Base-by-base conservation (phyloP, 2,113 vertebrate species). In the Origma solitaria region DNA sequence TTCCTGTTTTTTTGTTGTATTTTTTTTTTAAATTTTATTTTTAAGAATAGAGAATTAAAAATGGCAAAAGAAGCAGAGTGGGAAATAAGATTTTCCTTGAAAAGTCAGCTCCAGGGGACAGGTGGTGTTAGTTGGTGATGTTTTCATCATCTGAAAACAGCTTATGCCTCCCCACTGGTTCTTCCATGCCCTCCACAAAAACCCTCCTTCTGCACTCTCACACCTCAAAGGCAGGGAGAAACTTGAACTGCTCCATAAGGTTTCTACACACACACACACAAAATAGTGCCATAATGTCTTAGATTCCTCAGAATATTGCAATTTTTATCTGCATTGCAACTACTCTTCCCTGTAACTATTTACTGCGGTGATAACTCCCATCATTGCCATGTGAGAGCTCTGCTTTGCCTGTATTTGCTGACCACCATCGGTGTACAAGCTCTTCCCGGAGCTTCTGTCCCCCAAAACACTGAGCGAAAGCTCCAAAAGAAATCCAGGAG, bases 311-410 rank as follows among this genome's bases (percentile, higher is more conserved):
- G 35, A 96, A 35, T 33, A n/a, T 11, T 40, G 28, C 0, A 11
- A 45, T 76, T 86, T 42, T 57, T 9, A n/a, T 30, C 75, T 77
- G 51, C 23, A 40, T 40, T 68, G 45, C 30, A 62, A 11, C 21
- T 84, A 5, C 10, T 70, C 7, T 77, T 2, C 1, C 28, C 56
- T 76, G 6, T 33, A 80, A 20, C 19, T 83, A 4, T 69, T 61
- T 20, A 16, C 2, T 42, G 42, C 27, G 20, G 17, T 8, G 25
- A 3, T 53, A 57, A 33, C 25, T 70, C 23, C 30, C 42, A 30
- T 27, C 15, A 4, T 7, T 56, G 66, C 23, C 23, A 0, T 1
- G 2, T n/a, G 24, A 27, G 35, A 70, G 9, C 20, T 31, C 47
- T 79, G 18, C n/a, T 83, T 57, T 73, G 33, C 27, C 60, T n/a